These are phyloP conservation scores for Umimayanthus chanpuru DNA, from an alignment of 92 coral and sea anemone species.

Conservation along the genomic window DNA sequence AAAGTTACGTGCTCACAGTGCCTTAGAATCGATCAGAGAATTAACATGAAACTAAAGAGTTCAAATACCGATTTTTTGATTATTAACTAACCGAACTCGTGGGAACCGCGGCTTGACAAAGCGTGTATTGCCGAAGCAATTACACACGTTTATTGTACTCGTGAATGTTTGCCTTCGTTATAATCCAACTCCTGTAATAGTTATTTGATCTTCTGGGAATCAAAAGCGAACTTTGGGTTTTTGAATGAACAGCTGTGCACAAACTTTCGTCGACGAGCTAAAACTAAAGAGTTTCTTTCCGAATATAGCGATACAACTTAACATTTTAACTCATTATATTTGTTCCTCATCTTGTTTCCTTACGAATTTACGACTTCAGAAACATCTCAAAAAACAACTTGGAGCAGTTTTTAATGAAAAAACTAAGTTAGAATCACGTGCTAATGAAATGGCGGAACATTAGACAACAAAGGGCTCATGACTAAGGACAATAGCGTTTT, in stretches of 20 bases:
- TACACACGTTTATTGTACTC: background rate
- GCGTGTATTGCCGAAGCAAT: background rate
- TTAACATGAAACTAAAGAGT: background rate
- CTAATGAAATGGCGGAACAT: background rate
- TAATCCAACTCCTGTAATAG: background rate
- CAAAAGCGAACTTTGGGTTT: background rate
- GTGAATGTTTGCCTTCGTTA: background rate
- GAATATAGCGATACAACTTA: background rate
- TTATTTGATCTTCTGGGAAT: background rate
- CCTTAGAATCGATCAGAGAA: background rate
- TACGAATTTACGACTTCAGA: background rate
- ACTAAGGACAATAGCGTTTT: background rate
- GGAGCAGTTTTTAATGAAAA: background rate
- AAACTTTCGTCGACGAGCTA: background rate
- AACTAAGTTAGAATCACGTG: conserved; percentile 4
- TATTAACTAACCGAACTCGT: background rate
- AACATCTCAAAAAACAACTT: background rate
- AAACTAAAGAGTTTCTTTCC: background rate
- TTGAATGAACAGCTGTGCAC: background rate
- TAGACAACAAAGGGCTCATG: background rate
- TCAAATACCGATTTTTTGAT: background rate
- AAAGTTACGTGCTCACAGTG: background rate
- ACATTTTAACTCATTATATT: background rate
- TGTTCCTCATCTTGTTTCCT: background rate
- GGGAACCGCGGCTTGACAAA: background rate